Evolutionary conservation across 2,888 invertebrate genomes (phyloP), one percentile per base, ranked within the genome.

Genomic region (Stenichneumon culpator): DNA sequence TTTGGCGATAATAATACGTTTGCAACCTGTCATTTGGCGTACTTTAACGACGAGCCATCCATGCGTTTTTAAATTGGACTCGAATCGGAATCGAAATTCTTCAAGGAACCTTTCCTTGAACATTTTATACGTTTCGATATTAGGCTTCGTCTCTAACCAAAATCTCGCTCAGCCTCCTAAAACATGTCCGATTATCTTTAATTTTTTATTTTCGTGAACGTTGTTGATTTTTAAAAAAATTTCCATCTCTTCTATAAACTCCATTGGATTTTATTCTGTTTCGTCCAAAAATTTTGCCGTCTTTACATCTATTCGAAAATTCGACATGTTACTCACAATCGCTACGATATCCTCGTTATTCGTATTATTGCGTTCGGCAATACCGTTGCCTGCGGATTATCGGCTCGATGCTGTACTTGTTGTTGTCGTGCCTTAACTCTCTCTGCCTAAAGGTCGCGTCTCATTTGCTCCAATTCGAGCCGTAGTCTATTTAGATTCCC

Each of bases 51-150:
- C 77, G 57, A 16, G 22, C 65, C 14, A 50, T 25, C 82, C 82
- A 82, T 14, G 36, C 19, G 16, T 68, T 72, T 52, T 78, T 82
- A 22, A 67, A 57, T 44, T 78, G 77, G 1, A 78, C 54, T 22
- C 72, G 72, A 9, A 78, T 70, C 19, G 82, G 47, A 54, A 72
- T 67, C n/a, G 39, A 67, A 82, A 82, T 72, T 82, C 57, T 1
- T 44, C 50, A n/a, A 67, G 9, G 57, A 78, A 78, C 14, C 16
- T 78, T 39, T 28, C 39, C 22, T 70, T 69, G 52, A 78, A 82
- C 5, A 65, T 4, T n/a, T 78, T 36, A 47, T 65, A 82, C 22
- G 63, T 25, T 2, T 32, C 52, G 14, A 78, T 54, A 39, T 19
- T 22, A 16, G 70, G 25, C 54, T 52, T 70, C 1, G 32, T 70